These are phyloP conservation scores for Mnemiopsis leidyi DNA, from an alignment of 37 sponge, comb jelly and placozoan species.

Conservation along the genomic window DNA sequence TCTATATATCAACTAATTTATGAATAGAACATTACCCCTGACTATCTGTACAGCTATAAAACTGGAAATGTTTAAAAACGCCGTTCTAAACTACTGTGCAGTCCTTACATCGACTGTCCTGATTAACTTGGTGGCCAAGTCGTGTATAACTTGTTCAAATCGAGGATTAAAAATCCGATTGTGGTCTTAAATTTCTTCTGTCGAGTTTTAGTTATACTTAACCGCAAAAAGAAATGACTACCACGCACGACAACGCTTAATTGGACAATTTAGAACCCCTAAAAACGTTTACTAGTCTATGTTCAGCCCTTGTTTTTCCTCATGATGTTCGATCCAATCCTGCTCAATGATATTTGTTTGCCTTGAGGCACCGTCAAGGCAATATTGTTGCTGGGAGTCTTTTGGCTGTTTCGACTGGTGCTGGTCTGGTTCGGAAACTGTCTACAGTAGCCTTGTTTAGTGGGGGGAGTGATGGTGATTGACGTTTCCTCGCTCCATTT, in stretches of 20 bases:
- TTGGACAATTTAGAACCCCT: background rate
- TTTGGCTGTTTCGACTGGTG: background rate
- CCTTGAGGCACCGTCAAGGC: background rate
- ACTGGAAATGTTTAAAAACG: background rate
- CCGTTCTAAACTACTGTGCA: background rate
- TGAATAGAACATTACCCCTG: background rate
- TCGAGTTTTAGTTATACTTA: too few relatives aligned
- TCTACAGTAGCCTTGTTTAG: background rate
- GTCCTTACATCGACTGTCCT: too few relatives aligned
- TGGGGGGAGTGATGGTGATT: background rate
- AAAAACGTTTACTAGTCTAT: background rate
- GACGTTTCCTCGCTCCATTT: constrained; percentile 19
- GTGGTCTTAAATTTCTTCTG: background rate
- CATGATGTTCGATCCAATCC: background rate
- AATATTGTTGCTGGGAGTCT: background rate
- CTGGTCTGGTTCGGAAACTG: background rate
- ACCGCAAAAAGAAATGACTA: too few relatives aligned
- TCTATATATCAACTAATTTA: background rate
- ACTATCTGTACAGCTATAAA: background rate
- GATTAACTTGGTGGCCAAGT: too few relatives aligned
- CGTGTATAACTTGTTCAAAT: too few relatives aligned
- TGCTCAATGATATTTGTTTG: background rate
- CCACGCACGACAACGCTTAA: too few relatives aligned
- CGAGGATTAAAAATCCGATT: background rate
- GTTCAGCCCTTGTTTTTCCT: background rate